A percentile compares a stretch with the other conserved stretches of the same genome.
Conservation (phyloP, 2,113 vertebrate genomes). For the Dascyllus trimaculatus region DNA sequence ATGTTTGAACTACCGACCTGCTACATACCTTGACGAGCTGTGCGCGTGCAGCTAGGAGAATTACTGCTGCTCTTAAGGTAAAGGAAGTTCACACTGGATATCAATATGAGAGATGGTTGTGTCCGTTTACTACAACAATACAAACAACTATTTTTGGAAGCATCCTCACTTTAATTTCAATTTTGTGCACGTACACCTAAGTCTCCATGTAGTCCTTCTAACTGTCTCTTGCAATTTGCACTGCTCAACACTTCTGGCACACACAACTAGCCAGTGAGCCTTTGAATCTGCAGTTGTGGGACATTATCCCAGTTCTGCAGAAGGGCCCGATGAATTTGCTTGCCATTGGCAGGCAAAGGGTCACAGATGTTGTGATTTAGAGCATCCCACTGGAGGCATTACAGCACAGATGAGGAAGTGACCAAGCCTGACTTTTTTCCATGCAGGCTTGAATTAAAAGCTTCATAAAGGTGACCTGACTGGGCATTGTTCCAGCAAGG, state of each 20-base stretch:
- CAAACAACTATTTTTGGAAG: too few species aligned
- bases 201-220: slow-evolving; percentile 18
- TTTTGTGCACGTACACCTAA: background rate
- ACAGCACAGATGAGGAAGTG: slow-evolving; percentile 27
- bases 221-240: slow-evolving; percentile 5
- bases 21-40: too few species aligned
- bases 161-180: too few species aligned
- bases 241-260: slow-evolving; percentile 24
- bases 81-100: too few species aligned
- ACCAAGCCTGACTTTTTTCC: slow-evolving; percentile 26
- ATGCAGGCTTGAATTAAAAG: slow-evolving; percentile 27
- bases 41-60: background rate
- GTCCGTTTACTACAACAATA: too few species aligned
- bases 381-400: slow-evolving; percentile 20
- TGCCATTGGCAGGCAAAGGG: slow-evolving; percentile 19
- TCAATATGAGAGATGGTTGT: too few species aligned
- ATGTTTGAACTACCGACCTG: background rate
- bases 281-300: slow-evolving; percentile 19
- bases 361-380: slow-evolving; percentile 47
- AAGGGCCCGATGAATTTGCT: slow-evolving; percentile 38
- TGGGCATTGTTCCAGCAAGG: slow-evolving; percentile 26
- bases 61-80: background rate
- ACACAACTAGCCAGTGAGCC: slow-evolving; percentile 5
- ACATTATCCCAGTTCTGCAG: slow-evolving; percentile 26
- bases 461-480: slow-evolving; percentile 46